phyloP scores from a whole-genome alignment of 2,113 vertebrate species.

The Gila orcuttii region DNA sequence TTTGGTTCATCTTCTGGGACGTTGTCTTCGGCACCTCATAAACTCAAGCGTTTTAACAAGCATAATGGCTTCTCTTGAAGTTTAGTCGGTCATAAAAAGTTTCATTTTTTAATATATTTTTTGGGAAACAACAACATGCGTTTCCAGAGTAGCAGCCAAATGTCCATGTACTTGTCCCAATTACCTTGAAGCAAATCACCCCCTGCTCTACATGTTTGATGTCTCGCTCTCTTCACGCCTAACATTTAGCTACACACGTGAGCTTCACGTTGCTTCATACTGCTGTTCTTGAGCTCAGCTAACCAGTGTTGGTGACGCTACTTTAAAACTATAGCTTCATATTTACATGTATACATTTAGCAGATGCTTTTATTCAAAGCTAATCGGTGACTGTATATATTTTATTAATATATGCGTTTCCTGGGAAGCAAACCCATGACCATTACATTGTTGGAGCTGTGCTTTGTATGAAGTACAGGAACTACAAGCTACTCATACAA shows the following conservation, averaged over 20 bases:
- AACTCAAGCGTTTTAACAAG: slow-evolving; percentile 1
- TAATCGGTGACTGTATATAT: neutral
- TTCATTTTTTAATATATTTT: neutral
- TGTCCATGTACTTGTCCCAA: slow-evolving; percentile 53
- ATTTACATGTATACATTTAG: neutral
- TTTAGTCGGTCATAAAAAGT: slow-evolving; percentile 49
- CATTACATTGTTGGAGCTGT: neutral
- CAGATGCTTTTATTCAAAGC: neutral
- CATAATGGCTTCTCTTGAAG: slow-evolving; percentile 45
- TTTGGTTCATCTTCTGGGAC: slow-evolving; percentile 5
- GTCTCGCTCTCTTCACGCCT: slow-evolving; percentile 19
- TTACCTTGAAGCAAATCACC: slow-evolving; percentile 55
- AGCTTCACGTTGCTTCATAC: neutral
- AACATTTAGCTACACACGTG: slow-evolving; percentile 42
- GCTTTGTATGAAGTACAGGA: neutral
- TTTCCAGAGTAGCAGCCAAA: slow-evolving; percentile 48
- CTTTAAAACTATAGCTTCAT: neutral
- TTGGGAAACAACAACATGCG: neutral
- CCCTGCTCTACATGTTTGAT: slow-evolving; percentile 33
- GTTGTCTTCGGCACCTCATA: slow-evolving; percentile 1
- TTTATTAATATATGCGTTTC: neutral
- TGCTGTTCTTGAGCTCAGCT: neutral
- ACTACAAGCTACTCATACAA: neutral
- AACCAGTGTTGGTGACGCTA: neutral
- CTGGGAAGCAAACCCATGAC: neutral